phyloP scores from a whole-genome alignment of 2,888 invertebrate species.

The Torymus auratus region DNA sequence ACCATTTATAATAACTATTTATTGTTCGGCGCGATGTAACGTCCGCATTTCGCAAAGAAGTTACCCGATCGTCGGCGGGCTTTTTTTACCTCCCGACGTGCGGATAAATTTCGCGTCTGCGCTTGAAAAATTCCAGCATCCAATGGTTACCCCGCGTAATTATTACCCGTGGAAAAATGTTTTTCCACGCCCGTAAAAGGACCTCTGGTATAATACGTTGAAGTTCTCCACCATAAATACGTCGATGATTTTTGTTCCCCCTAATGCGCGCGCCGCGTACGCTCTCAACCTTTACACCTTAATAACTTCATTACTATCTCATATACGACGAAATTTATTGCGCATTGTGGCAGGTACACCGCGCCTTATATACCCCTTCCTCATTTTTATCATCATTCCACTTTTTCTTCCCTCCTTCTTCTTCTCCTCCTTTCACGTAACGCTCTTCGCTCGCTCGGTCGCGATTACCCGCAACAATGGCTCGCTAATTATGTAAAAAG shows the following conservation, averaged over 20 bases:
- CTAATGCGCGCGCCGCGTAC: not conserved
- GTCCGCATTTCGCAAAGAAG: slow-evolving; percentile 34
- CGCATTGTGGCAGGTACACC: slow-evolving; percentile 17
- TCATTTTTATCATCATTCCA: slow-evolving; percentile 9
- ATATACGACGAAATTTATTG: slow-evolving; percentile 49
- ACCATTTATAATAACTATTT: slow-evolving; percentile 49
- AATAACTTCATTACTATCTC: slow-evolving; percentile 52
- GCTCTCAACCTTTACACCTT: not conserved
- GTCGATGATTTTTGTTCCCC: slow-evolving; percentile 6
- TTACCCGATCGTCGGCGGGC: too few species aligned
- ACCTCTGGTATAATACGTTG: slow-evolving; percentile 10
- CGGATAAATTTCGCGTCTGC: slow-evolving; percentile 27
- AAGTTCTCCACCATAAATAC: slow-evolving; percentile 45
- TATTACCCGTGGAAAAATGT: too few species aligned
- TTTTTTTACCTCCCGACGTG: too few species aligned
- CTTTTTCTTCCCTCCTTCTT: not conserved
- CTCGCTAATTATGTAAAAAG: slow-evolving; percentile 45
- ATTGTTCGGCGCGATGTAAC: slow-evolving; percentile 35
- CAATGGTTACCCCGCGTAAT: too few species aligned
- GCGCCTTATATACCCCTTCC: not conserved
- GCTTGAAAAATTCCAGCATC: slow-evolving; percentile 36
- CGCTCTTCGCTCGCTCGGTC: slow-evolving; percentile 29
- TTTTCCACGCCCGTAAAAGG: slow-evolving; percentile 41
- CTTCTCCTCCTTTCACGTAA: not conserved
- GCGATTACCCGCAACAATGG: slow-evolving; percentile 50